Percentiles rank a stretch among this genome's conserved stretches.
Evolutionary conservation across 2,797 vertebrate species (phyloP).

Genomic region (Schizothorax lantsangensis): DNA sequence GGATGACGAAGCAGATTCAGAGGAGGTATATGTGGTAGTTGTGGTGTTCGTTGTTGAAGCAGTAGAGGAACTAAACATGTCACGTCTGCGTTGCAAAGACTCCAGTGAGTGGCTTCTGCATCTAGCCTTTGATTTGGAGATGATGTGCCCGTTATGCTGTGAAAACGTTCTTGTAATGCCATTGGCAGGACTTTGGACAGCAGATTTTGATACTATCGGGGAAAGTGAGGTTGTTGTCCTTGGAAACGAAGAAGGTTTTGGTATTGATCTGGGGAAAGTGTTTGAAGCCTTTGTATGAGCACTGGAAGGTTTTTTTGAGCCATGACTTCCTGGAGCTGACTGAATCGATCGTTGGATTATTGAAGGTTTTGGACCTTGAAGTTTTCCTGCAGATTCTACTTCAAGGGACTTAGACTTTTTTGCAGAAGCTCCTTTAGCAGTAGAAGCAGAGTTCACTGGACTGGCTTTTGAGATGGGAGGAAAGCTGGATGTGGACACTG

Average conservation of each 20-base stretch:
- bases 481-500: slow-evolving; percentile 64
- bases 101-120: slow-evolving; percentile 91
- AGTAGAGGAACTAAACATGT: slow-evolving; percentile 74
- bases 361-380: slow-evolving; percentile 42
- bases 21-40: slow-evolving; percentile 86
- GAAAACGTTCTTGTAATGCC: slow-evolving; percentile 66
- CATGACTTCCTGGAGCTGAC: slow-evolving; percentile 66
- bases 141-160: slow-evolving; percentile 77
- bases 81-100: slow-evolving; percentile 84
- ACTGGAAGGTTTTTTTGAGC: slow-evolving; percentile 65
- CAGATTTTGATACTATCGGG: slow-evolving; percentile 69
- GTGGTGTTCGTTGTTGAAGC: slow-evolving; percentile 71
- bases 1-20: slow-evolving; percentile 88
- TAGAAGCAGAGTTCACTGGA: slow-evolving; percentile 53
- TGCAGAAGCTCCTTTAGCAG: slow-evolving; percentile 61
- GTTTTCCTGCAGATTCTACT: slow-evolving; percentile 35
- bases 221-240: slow-evolving; percentile 74
- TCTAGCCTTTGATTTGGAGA: slow-evolving; percentile 63
- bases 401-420: slow-evolving; percentile 47
- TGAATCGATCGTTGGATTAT: slow-evolving; percentile 58
- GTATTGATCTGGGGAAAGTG: slow-evolving; percentile 73
- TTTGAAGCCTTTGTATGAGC: slow-evolving; percentile 70
- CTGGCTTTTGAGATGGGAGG: slow-evolving; percentile 60
- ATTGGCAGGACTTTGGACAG: slow-evolving; percentile 67
- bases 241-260: slow-evolving; percentile 75